phyloP scores from a whole-genome alignment of 1,140 invertebrate genomes.

The Panagrolaimus sp. region DNA sequence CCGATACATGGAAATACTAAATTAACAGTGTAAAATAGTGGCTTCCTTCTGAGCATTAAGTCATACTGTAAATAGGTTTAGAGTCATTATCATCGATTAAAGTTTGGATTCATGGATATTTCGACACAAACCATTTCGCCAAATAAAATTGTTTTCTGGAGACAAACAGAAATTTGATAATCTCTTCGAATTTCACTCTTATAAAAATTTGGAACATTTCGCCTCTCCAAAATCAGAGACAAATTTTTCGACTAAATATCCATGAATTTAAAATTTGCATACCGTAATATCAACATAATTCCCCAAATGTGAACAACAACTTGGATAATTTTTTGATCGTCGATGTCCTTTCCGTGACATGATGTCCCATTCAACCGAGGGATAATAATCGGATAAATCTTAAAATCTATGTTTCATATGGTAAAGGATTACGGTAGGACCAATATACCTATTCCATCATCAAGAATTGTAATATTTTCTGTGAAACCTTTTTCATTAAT shows the following conservation, averaged over 20 bases:
- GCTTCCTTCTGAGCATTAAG: constrained; percentile 73
- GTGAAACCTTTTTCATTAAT: constrained; percentile 38
- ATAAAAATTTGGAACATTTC: neutral
- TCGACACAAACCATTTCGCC: too few species aligned
- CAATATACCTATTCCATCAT: constrained; percentile 45
- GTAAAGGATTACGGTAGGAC: neutral
- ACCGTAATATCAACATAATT: constrained; percentile 71
- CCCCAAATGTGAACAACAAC: constrained; percentile 68
- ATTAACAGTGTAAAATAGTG: constrained; percentile 89
- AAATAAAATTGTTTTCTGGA: neutral
- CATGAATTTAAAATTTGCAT: neutral
- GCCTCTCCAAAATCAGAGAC: too few species aligned
- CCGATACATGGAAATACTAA: constrained; percentile 85
- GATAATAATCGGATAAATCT: constrained; percentile 77
- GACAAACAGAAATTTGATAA: constrained; percentile 1
- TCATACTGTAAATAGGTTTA: constrained; percentile 3
- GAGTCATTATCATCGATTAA: too few species aligned
- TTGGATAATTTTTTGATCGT: constrained; percentile 82
- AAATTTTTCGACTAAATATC: too few species aligned
- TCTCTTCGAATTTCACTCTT: neutral
- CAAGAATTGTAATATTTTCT: constrained; percentile 41
- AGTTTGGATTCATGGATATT: too few species aligned
- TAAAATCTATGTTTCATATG: neutral
- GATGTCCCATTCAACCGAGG: constrained; percentile 97
- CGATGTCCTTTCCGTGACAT: constrained; percentile 79